phyloP scores from a whole-genome alignment of 2,113 vertebrate species.

The Sclerurus mexicanus region DNA sequence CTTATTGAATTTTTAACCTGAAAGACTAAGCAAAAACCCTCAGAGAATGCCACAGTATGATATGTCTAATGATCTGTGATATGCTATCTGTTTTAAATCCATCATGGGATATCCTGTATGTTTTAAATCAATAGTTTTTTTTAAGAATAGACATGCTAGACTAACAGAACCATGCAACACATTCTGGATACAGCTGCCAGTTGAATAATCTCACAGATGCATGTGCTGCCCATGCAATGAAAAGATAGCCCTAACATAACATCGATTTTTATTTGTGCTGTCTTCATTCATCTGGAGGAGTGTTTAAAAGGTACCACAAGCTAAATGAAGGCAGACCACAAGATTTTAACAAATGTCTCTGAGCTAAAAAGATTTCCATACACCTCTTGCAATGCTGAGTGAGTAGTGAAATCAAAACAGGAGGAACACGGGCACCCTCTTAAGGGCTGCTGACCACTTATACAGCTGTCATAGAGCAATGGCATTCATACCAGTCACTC shows the following conservation, averaged over 20 bases:
- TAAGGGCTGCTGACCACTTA: not conserved
- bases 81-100: not conserved
- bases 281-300: not conserved
- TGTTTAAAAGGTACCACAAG: not conserved
- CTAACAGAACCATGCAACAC: not conserved
- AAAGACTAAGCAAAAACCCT: not conserved
- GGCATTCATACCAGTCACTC: not conserved
- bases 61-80: not conserved
- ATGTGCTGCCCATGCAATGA: not conserved
- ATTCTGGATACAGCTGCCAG: not conserved
- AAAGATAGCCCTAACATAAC: not conserved
- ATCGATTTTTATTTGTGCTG: not conserved
- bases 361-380: not conserved
- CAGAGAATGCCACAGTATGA: not conserved
- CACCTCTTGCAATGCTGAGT: not conserved
- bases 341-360: not conserved
- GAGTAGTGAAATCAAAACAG: not conserved
- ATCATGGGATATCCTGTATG: not conserved
- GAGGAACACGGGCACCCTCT: not conserved
- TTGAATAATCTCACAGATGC: not conserved
- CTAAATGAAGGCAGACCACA: not conserved
- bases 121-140: not conserved
- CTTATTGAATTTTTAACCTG: not conserved
- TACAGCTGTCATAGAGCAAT: not conserved
- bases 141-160: not conserved